Percentiles rank a stretch among this genome's conserved stretches.
Evolutionary conservation across 2,113 vertebrate genomes (phyloP).

Genomic region (Myotis davidii): DNA sequence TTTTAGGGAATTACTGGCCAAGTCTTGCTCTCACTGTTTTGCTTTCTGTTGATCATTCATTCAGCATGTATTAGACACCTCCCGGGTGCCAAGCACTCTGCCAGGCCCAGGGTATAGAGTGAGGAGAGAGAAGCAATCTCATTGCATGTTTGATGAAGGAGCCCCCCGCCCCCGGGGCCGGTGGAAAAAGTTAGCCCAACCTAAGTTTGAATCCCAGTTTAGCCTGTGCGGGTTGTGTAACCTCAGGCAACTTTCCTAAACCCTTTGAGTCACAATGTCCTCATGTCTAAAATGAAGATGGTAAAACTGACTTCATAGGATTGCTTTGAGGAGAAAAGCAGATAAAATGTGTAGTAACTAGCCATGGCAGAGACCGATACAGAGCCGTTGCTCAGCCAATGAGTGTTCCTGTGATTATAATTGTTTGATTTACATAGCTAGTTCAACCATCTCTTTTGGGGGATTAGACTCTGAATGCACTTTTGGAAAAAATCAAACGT

Average conservation of each 20-base stretch:
- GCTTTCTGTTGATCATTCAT: constrained; percentile 41
- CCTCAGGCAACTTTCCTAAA: constrained; percentile 17
- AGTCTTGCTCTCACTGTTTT: neutral
- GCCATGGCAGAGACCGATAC: neutral
- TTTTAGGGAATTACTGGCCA: neutral
- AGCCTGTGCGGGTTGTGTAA: neutral
- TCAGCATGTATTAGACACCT: neutral
- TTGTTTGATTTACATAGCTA: neutral
- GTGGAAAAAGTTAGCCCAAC: neutral
- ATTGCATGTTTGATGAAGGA: neutral
- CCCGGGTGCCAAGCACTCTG: neutral
- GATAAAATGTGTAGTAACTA: neutral
- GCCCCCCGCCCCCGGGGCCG: neutral
- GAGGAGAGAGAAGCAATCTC: neutral
- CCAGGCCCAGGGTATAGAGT: neutral
- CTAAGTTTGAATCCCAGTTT: constrained; percentile 34
- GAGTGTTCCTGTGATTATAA: neutral
- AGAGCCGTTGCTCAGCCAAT: neutral
- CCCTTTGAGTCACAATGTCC: constrained; percentile 11
- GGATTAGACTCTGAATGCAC: neutral
- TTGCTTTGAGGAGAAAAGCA: constrained; percentile 34
- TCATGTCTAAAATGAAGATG: neutral
- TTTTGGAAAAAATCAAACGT: neutral
- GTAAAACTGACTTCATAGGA: neutral
- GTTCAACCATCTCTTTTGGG: neutral